Conservation (phyloP, 2,888 invertebrate genomes). For the Buathra laborator region DNA sequence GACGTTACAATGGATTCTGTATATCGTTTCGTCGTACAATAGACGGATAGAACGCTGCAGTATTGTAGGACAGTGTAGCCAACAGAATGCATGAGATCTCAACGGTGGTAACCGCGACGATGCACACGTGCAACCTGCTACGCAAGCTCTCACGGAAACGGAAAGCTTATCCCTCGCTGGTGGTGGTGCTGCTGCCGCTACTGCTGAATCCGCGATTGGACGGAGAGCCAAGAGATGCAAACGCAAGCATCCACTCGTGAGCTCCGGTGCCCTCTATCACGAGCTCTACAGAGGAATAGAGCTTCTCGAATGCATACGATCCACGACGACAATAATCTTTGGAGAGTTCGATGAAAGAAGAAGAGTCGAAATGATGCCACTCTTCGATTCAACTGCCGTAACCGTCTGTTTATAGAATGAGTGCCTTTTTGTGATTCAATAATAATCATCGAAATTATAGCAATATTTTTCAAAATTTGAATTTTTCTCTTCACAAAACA, state of each 20-base stretch:
- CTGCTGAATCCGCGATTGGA: conserved; percentile 67
- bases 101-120: conserved; percentile 19
- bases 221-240: conserved; percentile 50
- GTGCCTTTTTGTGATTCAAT: no score
- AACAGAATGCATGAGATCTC: conserved; percentile 28
- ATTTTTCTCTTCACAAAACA: no score
- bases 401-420: not conserved
- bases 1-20: conserved; percentile 16
- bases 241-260: conserved; percentile 54
- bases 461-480: no score
- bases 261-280: conserved; percentile 3
- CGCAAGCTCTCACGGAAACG: conserved; percentile 57
- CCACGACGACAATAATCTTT: conserved; percentile 35
- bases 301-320: conserved; percentile 22
- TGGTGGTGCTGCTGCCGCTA: conserved; percentile 38
- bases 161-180: conserved; percentile 55
- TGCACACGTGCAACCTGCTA: conserved; percentile 58
- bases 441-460: no score
- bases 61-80: not conserved
- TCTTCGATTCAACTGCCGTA: not conserved
- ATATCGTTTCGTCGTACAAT: conserved; percentile 10
- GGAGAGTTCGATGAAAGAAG: conserved; percentile 10
- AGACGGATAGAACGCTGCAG: not conserved
- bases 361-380: conserved; percentile 19
- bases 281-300: not conserved